These are phyloP conservation scores for Ormyrus rosae DNA, from an alignment of 2,888 invertebrate species.

Conservation along the genomic window DNA sequence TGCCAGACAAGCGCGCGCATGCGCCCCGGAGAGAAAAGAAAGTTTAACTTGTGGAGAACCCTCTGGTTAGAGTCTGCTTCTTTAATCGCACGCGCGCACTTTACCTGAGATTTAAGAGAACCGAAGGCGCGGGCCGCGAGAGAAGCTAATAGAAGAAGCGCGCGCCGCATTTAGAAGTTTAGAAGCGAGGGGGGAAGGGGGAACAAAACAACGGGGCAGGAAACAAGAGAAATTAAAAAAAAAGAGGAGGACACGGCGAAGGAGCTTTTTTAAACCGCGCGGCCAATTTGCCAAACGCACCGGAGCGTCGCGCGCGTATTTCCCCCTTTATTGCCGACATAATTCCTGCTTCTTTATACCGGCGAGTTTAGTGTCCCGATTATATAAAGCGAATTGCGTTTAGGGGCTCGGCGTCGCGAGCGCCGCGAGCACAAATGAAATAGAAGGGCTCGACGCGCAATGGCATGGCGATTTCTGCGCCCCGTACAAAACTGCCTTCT, in stretches of 20 bases:
- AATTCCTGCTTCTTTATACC: constrained; percentile 25
- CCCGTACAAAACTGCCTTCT: too few species aligned
- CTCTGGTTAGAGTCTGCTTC: constrained; percentile 36
- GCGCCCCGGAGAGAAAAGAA: constrained; percentile 1
- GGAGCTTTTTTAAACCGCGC: neutral
- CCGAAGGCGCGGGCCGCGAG: neutral
- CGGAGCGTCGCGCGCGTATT: neutral
- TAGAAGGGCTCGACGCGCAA: too few species aligned
- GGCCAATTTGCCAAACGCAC: constrained; percentile 14
- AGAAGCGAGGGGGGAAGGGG: neutral
- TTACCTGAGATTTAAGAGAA: constrained; percentile 46
- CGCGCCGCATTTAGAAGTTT: constrained; percentile 2
- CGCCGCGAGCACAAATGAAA: neutral
- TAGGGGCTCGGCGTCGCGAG: neutral
- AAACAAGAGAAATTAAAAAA: neutral
- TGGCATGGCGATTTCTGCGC: too few species aligned
- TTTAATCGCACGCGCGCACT: constrained; percentile 41
- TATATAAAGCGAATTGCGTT: neutral
- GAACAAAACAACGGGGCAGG: neutral
- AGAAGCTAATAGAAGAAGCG: neutral
- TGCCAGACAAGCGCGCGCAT: neutral
- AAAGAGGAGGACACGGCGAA: neutral
- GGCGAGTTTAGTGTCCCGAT: neutral
- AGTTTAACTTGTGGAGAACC: constrained; percentile 33
- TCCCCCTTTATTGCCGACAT: neutral